phyloP scores from a whole-genome alignment of 2,113 vertebrate species.

The Lepisosteus oculatus region DNA sequence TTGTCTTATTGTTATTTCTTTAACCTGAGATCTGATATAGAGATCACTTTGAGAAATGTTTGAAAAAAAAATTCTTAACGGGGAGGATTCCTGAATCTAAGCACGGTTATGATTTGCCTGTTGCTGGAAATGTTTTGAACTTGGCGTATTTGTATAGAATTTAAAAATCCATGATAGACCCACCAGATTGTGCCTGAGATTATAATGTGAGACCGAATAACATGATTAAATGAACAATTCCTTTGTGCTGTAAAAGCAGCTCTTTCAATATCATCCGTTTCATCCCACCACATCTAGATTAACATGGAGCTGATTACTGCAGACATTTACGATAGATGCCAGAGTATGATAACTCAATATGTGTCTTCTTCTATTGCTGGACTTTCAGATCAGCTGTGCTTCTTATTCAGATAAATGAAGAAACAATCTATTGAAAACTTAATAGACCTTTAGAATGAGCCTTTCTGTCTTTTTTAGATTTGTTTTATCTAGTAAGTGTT shows the following conservation, averaged over 20 bases:
- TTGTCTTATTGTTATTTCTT: too few species aligned
- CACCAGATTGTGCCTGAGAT: conserved; percentile 40
- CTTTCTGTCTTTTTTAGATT: conserved; percentile 51
- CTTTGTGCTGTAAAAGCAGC: conserved; percentile 6
- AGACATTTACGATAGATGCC: conserved; percentile 43
- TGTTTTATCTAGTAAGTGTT: conserved; percentile 58
- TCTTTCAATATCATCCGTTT: conserved; percentile 27
- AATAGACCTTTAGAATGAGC: neutral
- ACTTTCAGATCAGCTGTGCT: conserved; percentile 49
- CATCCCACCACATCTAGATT: conserved; percentile 33
- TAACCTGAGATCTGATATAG: too few species aligned
- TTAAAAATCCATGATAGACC: neutral
- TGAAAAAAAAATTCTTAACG: too few species aligned
- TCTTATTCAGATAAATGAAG: conserved; percentile 47
- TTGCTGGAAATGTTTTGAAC: too few species aligned
- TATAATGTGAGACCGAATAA: conserved; percentile 39
- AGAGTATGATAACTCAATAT: conserved; percentile 23
- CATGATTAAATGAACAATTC: conserved; percentile 25
- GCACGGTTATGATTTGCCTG: too few species aligned
- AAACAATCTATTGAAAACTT: conserved; percentile 6
- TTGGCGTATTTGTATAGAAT: too few species aligned
- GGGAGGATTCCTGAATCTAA: too few species aligned
- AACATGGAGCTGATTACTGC: conserved; percentile 37
- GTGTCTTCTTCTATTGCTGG: conserved; percentile 46
- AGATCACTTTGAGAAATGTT: too few species aligned